These are phyloP conservation scores for Elaphurus davidianus DNA, from an alignment of 2,113 vertebrate genomes.

Conservation along the genomic window DNA sequence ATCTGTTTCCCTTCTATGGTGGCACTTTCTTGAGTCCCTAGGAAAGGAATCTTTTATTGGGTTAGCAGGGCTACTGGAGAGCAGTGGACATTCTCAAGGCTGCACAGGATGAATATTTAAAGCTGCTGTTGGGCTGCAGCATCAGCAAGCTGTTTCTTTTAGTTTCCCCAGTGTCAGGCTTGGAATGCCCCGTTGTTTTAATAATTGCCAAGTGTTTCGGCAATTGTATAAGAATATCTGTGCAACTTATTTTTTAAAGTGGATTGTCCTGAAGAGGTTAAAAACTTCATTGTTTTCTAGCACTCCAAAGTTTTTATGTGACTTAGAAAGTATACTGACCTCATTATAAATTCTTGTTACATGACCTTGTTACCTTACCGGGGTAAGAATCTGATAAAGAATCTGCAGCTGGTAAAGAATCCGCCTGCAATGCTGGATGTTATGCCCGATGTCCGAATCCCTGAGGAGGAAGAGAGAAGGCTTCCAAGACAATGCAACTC, in stretches of 20 bases:
- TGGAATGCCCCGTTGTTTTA: background rate
- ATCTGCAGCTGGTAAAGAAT: background rate
- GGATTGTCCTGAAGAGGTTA: background rate
- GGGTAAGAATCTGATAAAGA: background rate
- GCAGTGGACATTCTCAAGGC: background rate
- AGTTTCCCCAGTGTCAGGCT: background rate
- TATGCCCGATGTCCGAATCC: too few species aligned
- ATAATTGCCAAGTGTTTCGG: background rate
- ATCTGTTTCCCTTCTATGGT: background rate
- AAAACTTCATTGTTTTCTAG: background rate
- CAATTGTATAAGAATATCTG: background rate
- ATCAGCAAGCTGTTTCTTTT: background rate
- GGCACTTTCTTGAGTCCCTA: background rate
- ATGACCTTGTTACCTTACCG: background rate
- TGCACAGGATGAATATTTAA: background rate
- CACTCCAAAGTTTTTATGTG: background rate
- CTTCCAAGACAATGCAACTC: too few species aligned
- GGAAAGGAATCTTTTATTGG: background rate
- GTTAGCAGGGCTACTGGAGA: background rate
- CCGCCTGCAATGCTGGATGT: background rate
- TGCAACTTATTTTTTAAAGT: background rate
- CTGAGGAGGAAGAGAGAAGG: too few species aligned
- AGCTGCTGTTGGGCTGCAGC: background rate
- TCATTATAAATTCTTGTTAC: background rate
- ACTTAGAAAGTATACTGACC: background rate